Evolutionary conservation across 2,113 vertebrate genomes (phyloP), one percentile per base, ranked within the genome.

Genomic region (Pachycephala philippinensis): DNA sequence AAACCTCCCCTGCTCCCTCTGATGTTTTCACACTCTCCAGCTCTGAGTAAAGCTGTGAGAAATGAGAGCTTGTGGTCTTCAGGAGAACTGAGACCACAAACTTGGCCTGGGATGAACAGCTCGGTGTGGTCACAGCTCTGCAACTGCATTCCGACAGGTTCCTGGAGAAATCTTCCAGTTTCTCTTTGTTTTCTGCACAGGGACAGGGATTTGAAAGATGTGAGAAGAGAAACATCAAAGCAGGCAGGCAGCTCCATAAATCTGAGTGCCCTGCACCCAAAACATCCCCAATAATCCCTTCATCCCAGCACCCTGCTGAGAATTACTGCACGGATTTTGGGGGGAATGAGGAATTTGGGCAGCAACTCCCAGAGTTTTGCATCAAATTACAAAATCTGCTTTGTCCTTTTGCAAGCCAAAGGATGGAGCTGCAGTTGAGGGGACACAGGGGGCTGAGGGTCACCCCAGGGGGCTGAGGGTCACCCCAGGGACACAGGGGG

Each of bases 31-130:
- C 82, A 45, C 77, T 84, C 30, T 3, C 50, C 60, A 64, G 50
- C 65, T 49, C 39, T 85, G 95, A 85, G 92, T 64, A 82, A 95
- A 3, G 35, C 84, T 81, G 66, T 31, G 22, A 97, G 92, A 94
- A 89, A 75, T 79, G 90, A 95, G 65, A 94, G 70, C n/a, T 72
- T 83, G 95, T 90, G 85, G 49, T 90, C 75, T 95, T 91, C 94
- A 84, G 90, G 83, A 91, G 92, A 97, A 91, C 66, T 56, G 75
- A 75, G 81, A 88, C 77, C 82, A 79, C 78, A 93, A 79, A 91
- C 31, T 13, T 61, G 84, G 40, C 57, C 50, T 52, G 33, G 84
- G 88, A 83, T 88, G 22, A 91, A 44, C 14, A 79, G 15, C 49
- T 85, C 4, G 2, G 40, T 11, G 53, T 27, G 74, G 56, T 64